phyloP scores from a whole-genome alignment of 2,113 vertebrate species.

The Neomonachus schauinslandi region DNA sequence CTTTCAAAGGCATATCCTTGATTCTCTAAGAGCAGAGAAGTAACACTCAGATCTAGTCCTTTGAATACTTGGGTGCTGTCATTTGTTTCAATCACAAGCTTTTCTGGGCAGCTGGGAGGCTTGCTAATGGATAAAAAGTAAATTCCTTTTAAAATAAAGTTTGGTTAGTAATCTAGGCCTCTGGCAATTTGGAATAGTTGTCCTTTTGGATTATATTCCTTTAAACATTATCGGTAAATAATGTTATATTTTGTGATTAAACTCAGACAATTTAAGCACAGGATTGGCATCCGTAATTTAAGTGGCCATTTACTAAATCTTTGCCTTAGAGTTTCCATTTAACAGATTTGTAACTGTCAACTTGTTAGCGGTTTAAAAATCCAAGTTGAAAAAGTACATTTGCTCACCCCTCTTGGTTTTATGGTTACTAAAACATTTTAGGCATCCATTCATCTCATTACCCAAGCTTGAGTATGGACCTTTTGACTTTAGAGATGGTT shows the following conservation, averaged over 20 bases:
- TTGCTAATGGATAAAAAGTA: neutral
- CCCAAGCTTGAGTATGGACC: neutral
- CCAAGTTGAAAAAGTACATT: neutral
- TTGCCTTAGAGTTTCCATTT: neutral
- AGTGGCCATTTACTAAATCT: neutral
- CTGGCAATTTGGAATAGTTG: neutral
- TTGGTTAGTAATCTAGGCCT: neutral
- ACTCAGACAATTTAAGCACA: neutral
- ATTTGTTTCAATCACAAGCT: neutral
- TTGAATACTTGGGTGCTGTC: neutral
- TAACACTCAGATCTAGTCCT: neutral
- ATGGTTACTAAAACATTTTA: neutral
- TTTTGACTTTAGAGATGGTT: neutral
- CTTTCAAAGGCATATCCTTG: neutral
- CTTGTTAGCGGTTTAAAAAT: neutral
- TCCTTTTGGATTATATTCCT: neutral
- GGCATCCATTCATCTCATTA: neutral
- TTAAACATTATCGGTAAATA: neutral
- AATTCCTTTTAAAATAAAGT: slow-evolving; percentile 22
- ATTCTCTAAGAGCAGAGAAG: neutral
- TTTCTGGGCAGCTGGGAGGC: neutral
- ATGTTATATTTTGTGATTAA: slow-evolving; percentile 9
- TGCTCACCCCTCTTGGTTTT: neutral
- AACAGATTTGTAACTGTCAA: neutral
- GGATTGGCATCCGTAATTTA: neutral